Evolutionary conservation across 2,888 invertebrate genomes (phyloP).

Genomic region (Zhuqinia jingwanae): DNA sequence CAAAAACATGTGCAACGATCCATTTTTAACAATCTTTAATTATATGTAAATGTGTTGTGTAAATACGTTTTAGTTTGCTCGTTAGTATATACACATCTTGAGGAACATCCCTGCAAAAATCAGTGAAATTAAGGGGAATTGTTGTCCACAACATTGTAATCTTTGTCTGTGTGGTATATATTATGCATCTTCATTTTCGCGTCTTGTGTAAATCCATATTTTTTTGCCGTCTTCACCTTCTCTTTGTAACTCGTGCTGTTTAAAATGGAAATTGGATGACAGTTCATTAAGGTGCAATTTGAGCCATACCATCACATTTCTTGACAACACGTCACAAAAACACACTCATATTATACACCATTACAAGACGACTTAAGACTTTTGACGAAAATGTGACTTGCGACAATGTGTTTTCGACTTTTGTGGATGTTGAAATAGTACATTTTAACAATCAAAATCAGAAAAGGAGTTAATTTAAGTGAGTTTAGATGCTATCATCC

Average conservation of each 20-base stretch:
- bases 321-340: constrained; percentile 45
- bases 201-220: constrained; percentile 5
- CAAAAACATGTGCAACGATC: constrained; percentile 38
- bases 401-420: constrained; percentile 13
- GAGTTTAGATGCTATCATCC: constrained; percentile 6
- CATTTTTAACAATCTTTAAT: constrained; percentile 45
- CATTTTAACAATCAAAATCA: constrained; percentile 34
- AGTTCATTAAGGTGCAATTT: constrained; percentile 54
- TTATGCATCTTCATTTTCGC: neutral
- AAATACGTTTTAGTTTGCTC: constrained; percentile 30
- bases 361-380: neutral
- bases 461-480: constrained; percentile 11
- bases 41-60: constrained; percentile 38
- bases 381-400: neutral
- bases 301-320: constrained; percentile 9
- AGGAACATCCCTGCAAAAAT: neutral
- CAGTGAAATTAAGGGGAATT: neutral
- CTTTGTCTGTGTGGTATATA: neutral
- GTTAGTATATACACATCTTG: constrained; percentile 12
- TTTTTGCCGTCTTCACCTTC: neutral
- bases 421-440: constrained; percentile 24
- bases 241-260: neutral
- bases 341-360: neutral
- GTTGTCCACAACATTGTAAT: neutral
- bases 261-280: constrained; percentile 56